Conservation (phyloP, 2,797 vertebrate species). For the Catharus ustulatus region DNA sequence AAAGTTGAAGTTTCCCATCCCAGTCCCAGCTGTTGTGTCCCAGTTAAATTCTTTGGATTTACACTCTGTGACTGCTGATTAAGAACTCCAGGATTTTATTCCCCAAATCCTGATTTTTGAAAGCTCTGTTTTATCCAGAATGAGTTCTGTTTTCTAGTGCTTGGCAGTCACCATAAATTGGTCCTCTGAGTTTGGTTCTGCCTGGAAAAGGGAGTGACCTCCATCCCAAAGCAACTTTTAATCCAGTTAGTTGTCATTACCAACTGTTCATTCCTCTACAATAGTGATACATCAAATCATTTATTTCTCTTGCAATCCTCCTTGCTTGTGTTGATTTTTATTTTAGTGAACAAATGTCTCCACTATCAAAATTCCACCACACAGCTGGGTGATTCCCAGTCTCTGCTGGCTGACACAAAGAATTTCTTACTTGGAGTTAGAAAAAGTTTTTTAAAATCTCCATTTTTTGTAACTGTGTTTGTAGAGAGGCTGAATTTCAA, state of each 20-base stretch:
- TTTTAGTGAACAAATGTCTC: neutral
- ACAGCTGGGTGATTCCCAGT: neutral
- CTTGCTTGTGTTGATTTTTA: neutral
- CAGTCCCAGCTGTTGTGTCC: neutral
- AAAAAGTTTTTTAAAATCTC: no score
- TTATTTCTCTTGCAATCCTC: neutral
- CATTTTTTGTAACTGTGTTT: neutral
- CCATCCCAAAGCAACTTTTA: neutral
- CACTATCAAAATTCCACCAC: neutral
- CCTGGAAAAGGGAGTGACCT: neutral
- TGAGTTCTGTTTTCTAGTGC: neutral
- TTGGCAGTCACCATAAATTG: neutral
- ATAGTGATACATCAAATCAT: rapidly evolving
- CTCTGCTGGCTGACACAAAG: neutral
- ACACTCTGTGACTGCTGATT: rapidly evolving
- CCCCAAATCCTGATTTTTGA: neutral
- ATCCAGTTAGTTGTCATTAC: neutral
- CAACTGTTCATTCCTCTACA: neutral
- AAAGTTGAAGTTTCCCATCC: neutral
- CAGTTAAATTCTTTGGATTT: neutral
- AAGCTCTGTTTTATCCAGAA: neutral
- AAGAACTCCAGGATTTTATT: neutral
- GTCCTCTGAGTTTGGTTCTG: neutral
- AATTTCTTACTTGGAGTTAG: neutral
- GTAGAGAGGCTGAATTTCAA: neutral